Conservation (phyloP, 2,113 vertebrate species). For the Bettongia penicillata region DNA sequence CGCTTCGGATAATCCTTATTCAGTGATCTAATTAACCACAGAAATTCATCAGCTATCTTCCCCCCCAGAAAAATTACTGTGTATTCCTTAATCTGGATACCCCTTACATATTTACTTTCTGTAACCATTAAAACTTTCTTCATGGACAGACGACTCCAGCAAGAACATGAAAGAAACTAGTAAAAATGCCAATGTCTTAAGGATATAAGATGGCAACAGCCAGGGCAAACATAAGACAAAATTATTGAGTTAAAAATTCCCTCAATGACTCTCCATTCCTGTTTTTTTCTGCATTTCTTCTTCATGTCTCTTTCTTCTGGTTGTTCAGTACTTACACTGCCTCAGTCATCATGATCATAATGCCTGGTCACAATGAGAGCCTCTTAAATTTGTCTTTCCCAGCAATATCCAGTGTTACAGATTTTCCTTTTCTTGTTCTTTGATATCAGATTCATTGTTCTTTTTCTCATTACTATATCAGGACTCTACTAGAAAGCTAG, state of each 20-base stretch:
- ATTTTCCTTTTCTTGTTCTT: not conserved
- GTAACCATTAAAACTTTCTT: not conserved
- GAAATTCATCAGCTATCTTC: not conserved
- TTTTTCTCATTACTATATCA: not conserved
- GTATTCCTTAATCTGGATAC: not conserved
- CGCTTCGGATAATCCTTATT: not conserved
- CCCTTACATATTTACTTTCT: not conserved
- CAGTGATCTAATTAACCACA: not conserved
- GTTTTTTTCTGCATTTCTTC: not conserved
- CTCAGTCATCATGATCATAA: not conserved
- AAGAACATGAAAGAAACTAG: not conserved
- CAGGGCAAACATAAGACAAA: not conserved
- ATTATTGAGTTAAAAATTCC: not conserved
- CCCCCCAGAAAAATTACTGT: not conserved
- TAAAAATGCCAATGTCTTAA: not conserved
- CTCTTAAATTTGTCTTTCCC: not conserved
- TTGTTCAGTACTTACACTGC: not conserved
- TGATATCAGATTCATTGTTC: not conserved
- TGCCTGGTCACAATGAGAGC: not conserved
- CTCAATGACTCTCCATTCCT: not conserved
- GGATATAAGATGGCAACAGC: not conserved
- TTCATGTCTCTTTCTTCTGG: not conserved
- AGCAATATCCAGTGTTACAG: not conserved
- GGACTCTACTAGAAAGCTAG: not conserved
- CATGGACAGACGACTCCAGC: not conserved